A percentile compares a stretch with the other conserved stretches of the same genome.
Evolutionary conservation across 2,113 vertebrate genomes (phyloP).

Genomic region (Ochotona princeps): DNA sequence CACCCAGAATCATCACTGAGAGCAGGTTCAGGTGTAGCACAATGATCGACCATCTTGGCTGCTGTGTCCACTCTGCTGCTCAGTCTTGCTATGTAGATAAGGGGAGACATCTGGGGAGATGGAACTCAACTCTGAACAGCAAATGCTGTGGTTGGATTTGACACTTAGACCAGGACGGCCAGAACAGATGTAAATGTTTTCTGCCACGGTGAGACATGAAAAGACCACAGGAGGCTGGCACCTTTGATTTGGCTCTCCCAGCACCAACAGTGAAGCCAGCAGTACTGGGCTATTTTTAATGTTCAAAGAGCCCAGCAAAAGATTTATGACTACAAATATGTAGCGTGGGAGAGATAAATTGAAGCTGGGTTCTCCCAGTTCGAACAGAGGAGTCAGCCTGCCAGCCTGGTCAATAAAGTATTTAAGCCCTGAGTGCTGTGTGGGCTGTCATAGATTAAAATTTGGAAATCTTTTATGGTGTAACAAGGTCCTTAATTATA

Average conservation of each 20-base stretch:
- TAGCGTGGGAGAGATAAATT: constrained; percentile 76
- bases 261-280: constrained; percentile 69
- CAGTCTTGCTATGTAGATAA: too few species aligned
- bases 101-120: neutral
- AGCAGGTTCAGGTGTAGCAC: neutral
- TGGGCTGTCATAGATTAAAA: constrained; percentile 83
- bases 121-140: neutral
- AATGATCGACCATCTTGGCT: neutral
- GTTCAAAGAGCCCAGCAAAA: constrained; percentile 67
- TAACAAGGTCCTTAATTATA: constrained; percentile 83
- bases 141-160: neutral
- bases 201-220: neutral
- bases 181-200: neutral
- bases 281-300: constrained; percentile 59
- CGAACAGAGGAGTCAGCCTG: constrained; percentile 26
- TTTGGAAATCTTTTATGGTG: constrained; percentile 79
- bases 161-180: neutral
- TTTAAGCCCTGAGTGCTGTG: constrained; percentile 81
- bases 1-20: neutral
- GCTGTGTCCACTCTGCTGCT: neutral
- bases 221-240: neutral
- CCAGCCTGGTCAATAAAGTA: constrained; percentile 83
- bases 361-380: constrained; percentile 64
- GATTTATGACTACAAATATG: constrained; percentile 73
- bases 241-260: constrained; percentile 29